Evolutionary conservation across 1,140 invertebrate species (phyloP), one percentile per base, ranked within the genome.

Genomic region (Apolygus lucorum): DNA sequence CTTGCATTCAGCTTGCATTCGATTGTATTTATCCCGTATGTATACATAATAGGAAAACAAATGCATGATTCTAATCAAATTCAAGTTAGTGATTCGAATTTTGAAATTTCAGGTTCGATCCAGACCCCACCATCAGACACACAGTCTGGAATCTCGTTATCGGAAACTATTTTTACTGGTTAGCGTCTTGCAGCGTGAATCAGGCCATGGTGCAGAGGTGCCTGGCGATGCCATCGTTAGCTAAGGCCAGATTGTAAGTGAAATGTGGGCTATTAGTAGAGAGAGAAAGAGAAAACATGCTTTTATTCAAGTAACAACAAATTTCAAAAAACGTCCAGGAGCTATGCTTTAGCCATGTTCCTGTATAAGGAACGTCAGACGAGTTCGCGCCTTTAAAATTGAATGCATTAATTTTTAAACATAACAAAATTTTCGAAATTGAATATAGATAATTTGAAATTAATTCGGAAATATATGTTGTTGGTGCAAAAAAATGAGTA

Each of bases 141-240:
- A 90, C 90, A 1, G 88, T 93, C 69, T 95, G 91, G 92, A 83
- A 86, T 0, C 86, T 92, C 0, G 83, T 86, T 0, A 80, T 93
- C 65, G 92, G 92, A 0, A 91, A 90, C 73, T 90, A 87, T 76
- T 89, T 93, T 74, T 88, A 87, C 68, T 92, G 89, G 88, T 78
- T 92, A 2, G 87, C 89, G 0, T 86, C 89, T 0, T 92, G 88
- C 76, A 90, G 89, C 0, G 88, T 90, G 0, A 93, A 92, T 78
- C 91, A 93, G 78, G 86, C 90, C 0, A 91, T 91, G 86, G 87
- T 94, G 0, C 91, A 94, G 74, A 78, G 91, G 73, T 91, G 89
- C 74, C 81, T 92, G 13, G 85, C 90, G 0, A 85, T 91, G 78
- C 87, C 90, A 0, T 86, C 87, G 25, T 78, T 92, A 0, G 81